Percentiles rank a stretch among this genome's conserved stretches.
Evolutionary conservation across 2,888 invertebrate species (phyloP).

Genomic region (Tetrapedia diversipes): DNA sequence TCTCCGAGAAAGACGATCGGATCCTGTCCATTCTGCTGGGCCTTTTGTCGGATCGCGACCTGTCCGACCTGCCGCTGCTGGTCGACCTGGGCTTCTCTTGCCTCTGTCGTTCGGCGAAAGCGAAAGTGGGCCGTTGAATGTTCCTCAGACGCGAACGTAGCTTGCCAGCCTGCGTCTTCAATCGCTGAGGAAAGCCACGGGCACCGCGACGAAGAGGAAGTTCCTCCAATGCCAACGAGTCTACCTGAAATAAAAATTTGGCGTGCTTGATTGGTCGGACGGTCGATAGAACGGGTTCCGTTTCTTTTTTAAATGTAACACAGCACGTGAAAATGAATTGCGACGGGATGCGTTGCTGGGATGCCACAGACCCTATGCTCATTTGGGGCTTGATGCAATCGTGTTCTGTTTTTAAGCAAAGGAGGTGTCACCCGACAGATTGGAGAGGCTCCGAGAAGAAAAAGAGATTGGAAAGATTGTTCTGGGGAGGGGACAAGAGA

Average conservation of each 20-base stretch:
- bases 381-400: background rate
- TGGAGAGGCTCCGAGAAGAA: background rate
- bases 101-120: slow-evolving; percentile 79
- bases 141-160: slow-evolving; percentile 87
- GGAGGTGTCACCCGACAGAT: background rate
- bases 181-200: slow-evolving; percentile 83
- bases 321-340: background rate
- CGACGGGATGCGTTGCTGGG: background rate
- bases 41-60: slow-evolving; percentile 70
- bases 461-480: background rate
- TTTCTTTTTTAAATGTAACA: too few relatives aligned
- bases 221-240: slow-evolving; percentile 87
- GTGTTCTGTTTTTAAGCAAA: background rate
- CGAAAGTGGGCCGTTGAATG: slow-evolving; percentile 85
- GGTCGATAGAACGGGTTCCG: background rate
- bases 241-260: slow-evolving; percentile 82
- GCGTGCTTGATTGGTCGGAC: slow-evolving; percentile 1
- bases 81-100: slow-evolving; percentile 78
- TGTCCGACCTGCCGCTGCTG: slow-evolving; percentile 69
- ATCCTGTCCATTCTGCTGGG: slow-evolving; percentile 84
- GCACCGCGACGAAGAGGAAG: slow-evolving; percentile 72
- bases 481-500: background rate
- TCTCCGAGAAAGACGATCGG: slow-evolving; percentile 86
- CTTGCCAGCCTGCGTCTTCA: slow-evolving; percentile 89
- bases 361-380: background rate